phyloP scores from a whole-genome alignment of 2,113 vertebrate genomes.

The Sturnus vulgaris region DNA sequence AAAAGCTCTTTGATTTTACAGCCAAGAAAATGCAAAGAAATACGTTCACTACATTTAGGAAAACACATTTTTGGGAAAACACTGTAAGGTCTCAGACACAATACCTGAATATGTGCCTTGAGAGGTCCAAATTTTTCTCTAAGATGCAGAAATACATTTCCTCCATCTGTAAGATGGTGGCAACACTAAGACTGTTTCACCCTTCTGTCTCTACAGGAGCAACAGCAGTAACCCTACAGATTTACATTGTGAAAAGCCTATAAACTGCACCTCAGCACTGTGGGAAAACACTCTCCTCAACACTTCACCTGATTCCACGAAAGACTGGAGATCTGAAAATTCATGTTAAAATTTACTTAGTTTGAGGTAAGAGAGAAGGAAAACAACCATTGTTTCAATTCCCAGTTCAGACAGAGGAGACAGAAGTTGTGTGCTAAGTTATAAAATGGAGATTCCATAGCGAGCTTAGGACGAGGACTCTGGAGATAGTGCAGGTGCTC shows the following conservation, averaged over 20 bases:
- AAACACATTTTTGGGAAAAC: neutral
- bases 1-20: neutral
- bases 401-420: neutral
- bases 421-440: neutral
- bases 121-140: neutral
- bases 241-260: neutral
- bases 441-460: neutral
- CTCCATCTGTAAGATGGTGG: neutral
- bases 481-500: neutral
- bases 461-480: rapidly evolving
- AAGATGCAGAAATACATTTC: neutral
- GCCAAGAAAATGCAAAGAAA: neutral
- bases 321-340: neutral
- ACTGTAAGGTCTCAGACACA: neutral
- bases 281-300: neutral
- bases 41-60: neutral
- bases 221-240: neutral
- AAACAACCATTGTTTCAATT: neutral
- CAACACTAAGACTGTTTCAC: neutral
- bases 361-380: neutral
- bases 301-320: neutral
- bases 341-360: neutral
- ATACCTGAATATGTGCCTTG: neutral
- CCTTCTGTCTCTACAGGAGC: neutral
- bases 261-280: neutral